Base-by-base conservation (phyloP, 2,888 invertebrate genomes). In the Zygothrica quintamaculata region DNA sequence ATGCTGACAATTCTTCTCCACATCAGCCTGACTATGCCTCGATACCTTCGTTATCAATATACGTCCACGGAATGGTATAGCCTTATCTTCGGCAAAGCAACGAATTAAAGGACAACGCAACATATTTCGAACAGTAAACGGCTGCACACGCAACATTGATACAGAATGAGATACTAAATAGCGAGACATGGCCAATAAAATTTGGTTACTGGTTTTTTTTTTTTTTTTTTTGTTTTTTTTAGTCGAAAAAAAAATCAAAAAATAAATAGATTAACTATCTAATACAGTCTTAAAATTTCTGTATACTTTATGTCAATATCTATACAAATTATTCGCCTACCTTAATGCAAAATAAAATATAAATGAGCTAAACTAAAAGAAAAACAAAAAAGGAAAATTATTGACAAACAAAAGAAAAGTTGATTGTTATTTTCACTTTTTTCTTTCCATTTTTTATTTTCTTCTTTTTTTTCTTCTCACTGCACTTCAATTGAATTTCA, bases 121-220 rank as follows among this genome's bases (percentile, higher is more conserved):
- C 16, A 11, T 1, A n/a, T 12, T n/a, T 1, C n/a, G 1, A 5
- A 36, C n/a, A 0, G 16, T 0, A 3, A 12, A 1, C 11, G 22
- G 42, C 13, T 31, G 40, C 13, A 9, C 13, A 12, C 25, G 6
- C 8, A 34, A 16, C 7, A 7, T 7, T 16, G 25, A 34, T 15
- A 36, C 7, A 13, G 8, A 22, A 22, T 5, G 2, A 2, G 18
- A 22, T 0, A 7, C 16, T 2, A 62, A 34, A 13, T 11, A 46
- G 26, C 37, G 47, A 47, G 51, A 48, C 67, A 67, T 67, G 13
- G 9, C 29, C 37, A 29, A 25, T 6, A 2, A 12, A 67, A 51
- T 69, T 67, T 70, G 1, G 22, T n/a, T 11, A 11, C 11, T 8
- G 9, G 8, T 25, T 9, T 67, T 18, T 6, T n/a, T n/a, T n/a